Base-by-base conservation (phyloP, 2,797 vertebrate species). In the Tolypeutes matacus region DNA sequence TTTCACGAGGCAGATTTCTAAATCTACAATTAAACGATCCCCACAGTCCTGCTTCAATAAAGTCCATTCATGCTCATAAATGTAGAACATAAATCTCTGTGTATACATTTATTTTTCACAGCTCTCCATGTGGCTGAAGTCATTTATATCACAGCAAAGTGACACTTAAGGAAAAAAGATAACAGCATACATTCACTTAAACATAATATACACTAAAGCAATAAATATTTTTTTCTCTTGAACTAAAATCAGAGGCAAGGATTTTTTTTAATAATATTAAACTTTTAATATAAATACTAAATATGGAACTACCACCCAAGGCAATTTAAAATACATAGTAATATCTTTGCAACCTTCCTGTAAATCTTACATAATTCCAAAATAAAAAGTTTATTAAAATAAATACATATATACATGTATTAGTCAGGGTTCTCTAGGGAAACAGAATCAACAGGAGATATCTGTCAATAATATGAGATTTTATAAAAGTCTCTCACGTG, bases 11-110 rank as follows among this genome's bases (percentile, higher is more conserved):
- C 17, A 85, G n/a, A 85, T 92, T 81, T 86, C 82, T 21, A n/a
- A 85, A n/a, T 69, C 86, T 88, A 70, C 39, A 88, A 86, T 78
- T 89, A 92, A 81, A 87, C 89, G 81, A 95, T 60, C 67, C n/a
- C 46, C 20, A 36, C 13, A 31, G 56, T 85, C 49, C 58, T 64
- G 46, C 86, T 75, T 92, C 34, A 92, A 65, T 49, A 64, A 80
- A n/a, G 42, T 81, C 69, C 73, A 93, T 56, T 81, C 73, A 25
- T 49, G 51, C 42, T 91, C 36, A 58, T 70, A 86, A 76, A 72
- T 58, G 64, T 3, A 89, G 46, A 89, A 25, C 12, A 60, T 64
- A 53, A 89, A 83, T 58, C 53, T 15, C 31, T 14, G 64, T 46
- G 34, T 20, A 77, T 20, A 56, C 31, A 72, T 10, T 46, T n/a